phyloP scores from a whole-genome alignment of 2,797 vertebrate genomes.

The Todus mexicanus region DNA sequence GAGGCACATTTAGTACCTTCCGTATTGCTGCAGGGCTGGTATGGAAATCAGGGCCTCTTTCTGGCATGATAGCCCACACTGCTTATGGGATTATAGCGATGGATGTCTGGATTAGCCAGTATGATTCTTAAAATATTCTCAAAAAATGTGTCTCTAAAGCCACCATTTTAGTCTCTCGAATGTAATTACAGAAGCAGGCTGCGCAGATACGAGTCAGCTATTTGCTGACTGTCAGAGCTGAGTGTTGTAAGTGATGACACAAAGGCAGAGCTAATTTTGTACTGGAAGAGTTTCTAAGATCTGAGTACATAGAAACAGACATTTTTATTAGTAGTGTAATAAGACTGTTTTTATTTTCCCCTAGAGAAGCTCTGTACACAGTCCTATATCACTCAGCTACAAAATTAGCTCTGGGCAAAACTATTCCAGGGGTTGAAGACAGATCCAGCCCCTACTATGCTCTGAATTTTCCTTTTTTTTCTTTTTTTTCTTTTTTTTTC shows the following conservation, averaged over 20 bases:
- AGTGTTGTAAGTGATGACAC: background rate
- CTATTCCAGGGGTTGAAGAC: background rate
- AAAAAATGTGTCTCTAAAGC: background rate
- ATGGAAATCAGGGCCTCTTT: slow-evolving; percentile 24
- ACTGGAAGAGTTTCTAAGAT: background rate
- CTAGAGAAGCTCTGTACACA: background rate
- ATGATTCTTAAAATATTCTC: background rate
- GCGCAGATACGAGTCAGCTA: background rate
- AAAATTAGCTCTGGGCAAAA: slow-evolving; percentile 4
- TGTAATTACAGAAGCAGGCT: background rate
- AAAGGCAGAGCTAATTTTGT: slow-evolving; percentile 16
- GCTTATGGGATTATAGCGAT: background rate
- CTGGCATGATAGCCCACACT: background rate
- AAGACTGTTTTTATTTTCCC: slow-evolving; percentile 5
- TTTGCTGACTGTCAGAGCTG: background rate
- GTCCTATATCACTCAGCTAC: background rate
- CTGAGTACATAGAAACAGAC: background rate
- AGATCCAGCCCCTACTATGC: background rate
- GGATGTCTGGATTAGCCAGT: background rate
- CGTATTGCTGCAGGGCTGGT: slow-evolving; percentile 1
- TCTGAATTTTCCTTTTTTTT: background rate
- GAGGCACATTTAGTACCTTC: background rate
- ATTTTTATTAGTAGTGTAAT: background rate
- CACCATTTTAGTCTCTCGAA: background rate
- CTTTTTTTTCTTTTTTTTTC: background rate